phyloP scores from a whole-genome alignment of 2,888 invertebrate species.

The Trichogramma evanescens region DNA sequence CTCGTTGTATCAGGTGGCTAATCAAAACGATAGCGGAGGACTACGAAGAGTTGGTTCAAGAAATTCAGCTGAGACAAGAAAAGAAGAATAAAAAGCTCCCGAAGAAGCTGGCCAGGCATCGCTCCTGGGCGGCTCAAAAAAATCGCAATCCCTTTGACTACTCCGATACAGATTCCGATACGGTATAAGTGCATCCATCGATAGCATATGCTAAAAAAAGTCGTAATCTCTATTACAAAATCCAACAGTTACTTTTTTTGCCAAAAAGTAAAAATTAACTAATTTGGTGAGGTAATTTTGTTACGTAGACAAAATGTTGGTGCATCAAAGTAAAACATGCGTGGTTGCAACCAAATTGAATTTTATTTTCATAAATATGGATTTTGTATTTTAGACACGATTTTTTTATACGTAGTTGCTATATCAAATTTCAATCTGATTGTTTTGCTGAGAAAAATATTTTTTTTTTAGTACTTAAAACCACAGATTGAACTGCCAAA shows the following conservation, averaged over 20 bases:
- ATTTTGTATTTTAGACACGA: no score
- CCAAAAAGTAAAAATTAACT: no score
- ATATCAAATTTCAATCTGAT: background rate
- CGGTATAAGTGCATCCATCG: background rate
- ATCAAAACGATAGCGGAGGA: constrained; percentile 37
- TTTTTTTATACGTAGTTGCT: no score
- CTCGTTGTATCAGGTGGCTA: constrained; percentile 36
- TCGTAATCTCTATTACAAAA: no score
- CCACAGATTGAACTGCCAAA: constrained; percentile 6
- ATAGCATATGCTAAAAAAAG: no score
- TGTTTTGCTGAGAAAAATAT: background rate
- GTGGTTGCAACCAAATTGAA: no score
- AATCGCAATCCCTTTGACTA: constrained; percentile 8
- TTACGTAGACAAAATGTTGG: no score
- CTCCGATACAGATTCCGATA: constrained; percentile 14
- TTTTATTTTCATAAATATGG: no score
- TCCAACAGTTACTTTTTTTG: no score
- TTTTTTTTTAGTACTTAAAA: constrained; percentile 14
- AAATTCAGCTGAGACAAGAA: background rate
- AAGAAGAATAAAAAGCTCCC: no score
- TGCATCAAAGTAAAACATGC: no score
- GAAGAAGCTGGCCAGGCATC: background rate
- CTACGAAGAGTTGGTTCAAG: constrained; percentile 31
- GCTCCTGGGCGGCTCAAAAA: constrained; percentile 7
- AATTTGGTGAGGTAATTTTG: no score